Evolutionary conservation across 2,113 vertebrate species (phyloP).

Genomic region (Stigmatopora nigra): DNA sequence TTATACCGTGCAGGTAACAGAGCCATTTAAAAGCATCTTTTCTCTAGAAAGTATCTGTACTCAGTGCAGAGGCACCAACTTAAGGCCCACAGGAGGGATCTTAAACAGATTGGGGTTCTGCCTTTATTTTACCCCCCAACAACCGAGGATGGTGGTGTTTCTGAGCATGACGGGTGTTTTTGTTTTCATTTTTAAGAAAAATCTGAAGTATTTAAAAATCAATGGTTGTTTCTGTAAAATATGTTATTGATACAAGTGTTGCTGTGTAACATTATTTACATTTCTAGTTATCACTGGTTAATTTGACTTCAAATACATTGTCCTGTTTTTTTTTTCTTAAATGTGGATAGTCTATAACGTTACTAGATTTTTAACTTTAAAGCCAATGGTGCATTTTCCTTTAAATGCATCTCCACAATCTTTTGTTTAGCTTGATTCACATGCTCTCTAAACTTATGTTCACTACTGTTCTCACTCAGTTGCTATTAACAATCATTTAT

Average conservation of each 20-base stretch:
- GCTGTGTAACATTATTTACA: conserved; percentile 54
- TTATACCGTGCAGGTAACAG: conserved; percentile 99
- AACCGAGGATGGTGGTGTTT: conserved; percentile 78
- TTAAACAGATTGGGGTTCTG: conserved; percentile 94
- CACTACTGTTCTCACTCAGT: conserved; percentile 41
- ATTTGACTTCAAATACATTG: conserved; percentile 85
- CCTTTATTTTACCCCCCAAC: conserved; percentile 72
- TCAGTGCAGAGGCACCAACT: conserved; percentile 96
- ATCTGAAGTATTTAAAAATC: conserved; percentile 59
- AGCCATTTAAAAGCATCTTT: conserved; percentile 99
- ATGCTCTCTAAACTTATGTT: conserved; percentile 25
- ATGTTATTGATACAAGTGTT: conserved; percentile 60
- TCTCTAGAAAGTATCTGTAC: conserved; percentile 98
- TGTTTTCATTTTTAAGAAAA: conserved; percentile 1
- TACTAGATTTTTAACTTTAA: conserved; percentile 15
- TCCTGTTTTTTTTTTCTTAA: conserved; percentile 25
- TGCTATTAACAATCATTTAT: conserved; percentile 31
- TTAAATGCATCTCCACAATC: conserved; percentile 56
- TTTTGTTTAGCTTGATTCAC: conserved; percentile 40
- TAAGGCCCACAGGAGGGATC: conserved; percentile 90
- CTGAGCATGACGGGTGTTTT: conserved; percentile 76
- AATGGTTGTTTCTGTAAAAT: conserved; percentile 46
- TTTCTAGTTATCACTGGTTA: conserved; percentile 60
- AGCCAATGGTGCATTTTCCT: conserved; percentile 3
- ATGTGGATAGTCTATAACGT: conserved; percentile 13